Evolutionary conservation across 2,888 invertebrate genomes (phyloP).

Genomic region (Dinocampus coccinellae): DNA sequence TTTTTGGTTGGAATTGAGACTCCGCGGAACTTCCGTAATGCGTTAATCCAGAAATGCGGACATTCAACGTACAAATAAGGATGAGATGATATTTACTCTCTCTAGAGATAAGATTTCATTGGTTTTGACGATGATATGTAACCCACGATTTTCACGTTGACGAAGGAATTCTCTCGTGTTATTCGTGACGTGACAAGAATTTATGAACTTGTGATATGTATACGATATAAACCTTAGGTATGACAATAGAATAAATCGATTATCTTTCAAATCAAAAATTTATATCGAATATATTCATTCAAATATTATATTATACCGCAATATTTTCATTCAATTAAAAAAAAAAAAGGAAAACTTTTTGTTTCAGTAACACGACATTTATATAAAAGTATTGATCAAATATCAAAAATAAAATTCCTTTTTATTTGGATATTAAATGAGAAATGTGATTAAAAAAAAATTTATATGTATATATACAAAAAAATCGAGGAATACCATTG

Average conservation of each 20-base stretch:
- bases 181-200: background rate
- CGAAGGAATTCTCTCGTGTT: background rate
- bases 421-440: no score
- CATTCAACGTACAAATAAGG: background rate
- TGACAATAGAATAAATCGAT: background rate
- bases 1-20: conserved; percentile 56
- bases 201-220: background rate
- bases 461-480: no score
- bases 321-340: no score
- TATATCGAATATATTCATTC: background rate
- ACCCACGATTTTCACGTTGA: background rate
- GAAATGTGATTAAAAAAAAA: no score
- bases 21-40: conserved; percentile 66
- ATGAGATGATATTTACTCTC: background rate
- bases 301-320: background rate
- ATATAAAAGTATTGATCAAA: no score
- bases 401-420: no score
- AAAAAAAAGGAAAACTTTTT: no score
- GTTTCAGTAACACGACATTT: no score
- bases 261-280: background rate
- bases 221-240: no score
- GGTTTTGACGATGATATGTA: background rate
- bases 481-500: no score
- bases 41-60: conserved; percentile 60
- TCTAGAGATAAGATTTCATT: background rate